Percentiles rank a stretch among this genome's conserved stretches.
Evolutionary conservation across 30 jellyfish, hydroid and myxozoan genomes (phyloP).

Genomic region (Hydractinia symbiolongicarpus): DNA sequence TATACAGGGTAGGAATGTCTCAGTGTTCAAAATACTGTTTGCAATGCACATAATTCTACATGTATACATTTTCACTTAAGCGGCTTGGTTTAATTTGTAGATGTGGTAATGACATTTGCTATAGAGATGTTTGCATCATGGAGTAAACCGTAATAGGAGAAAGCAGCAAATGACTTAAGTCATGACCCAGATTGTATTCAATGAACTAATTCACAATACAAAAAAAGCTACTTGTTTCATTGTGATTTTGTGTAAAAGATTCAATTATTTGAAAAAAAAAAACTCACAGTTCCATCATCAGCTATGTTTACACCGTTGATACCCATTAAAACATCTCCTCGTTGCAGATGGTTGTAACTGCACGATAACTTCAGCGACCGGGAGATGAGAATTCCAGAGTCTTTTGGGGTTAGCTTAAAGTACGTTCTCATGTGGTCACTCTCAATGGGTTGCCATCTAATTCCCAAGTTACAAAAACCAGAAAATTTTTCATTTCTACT

Average conservation of each 20-base stretch:
- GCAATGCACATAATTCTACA: too few species aligned
- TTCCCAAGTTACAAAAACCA: conserved; percentile 53
- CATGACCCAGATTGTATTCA: too few species aligned
- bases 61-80: too few species aligned
- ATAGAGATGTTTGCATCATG: too few species aligned
- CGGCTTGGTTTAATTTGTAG: too few species aligned
- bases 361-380: conserved; percentile 41
- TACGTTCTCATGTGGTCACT: conserved; percentile 61
- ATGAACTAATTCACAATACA: too few species aligned
- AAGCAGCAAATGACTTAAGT: too few species aligned
- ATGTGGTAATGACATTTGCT: too few species aligned
- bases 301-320: conserved; percentile 43
- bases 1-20: neutral
- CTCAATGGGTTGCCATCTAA: conserved; percentile 59
- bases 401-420: conserved; percentile 32
- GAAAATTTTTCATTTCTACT: conserved; percentile 28
- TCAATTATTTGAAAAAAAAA: neutral
- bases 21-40: too few species aligned
- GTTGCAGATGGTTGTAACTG: conserved; percentile 31
- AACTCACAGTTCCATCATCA: conserved; percentile 58
- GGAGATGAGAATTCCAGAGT: conserved; percentile 57
- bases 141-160: too few species aligned
- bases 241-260: too few species aligned
- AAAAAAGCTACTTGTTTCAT: too few species aligned
- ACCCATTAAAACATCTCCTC: conserved; percentile 60